Base-by-base conservation (phyloP, 1,140 invertebrate genomes). In the Chironomus tepperi region DNA sequence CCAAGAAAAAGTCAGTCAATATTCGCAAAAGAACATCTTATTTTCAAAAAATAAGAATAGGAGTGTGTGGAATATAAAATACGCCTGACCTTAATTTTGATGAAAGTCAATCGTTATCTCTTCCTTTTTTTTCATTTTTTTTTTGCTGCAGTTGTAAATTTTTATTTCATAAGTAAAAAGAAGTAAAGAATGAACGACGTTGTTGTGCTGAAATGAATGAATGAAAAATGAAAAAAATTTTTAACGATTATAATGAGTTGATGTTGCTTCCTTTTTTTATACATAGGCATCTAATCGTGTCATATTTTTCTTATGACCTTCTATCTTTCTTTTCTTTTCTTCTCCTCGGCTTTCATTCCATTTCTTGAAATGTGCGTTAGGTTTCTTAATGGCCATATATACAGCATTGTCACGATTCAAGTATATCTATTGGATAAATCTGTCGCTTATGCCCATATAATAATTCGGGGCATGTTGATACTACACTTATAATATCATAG, bases 291-390 rank as follows among this genome's bases (percentile, higher is more conserved):
- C 47, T 57, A 57, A 57, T 57, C 47, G 47, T 57, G 47, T 57
- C 47, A 57, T 57, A 57, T 57, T 57, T 57, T 57, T 57, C 47
- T 57, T 57, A 57, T 57, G 47, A 57, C 47, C 47, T 57, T 57
- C 12, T n/a, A n/a, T 57, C 12, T 57, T n/a, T 47, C 43, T 57
- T 57, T 15, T 57, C 47, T 57, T 57, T 57, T 12, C 12, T n/a
- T 57, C n/a, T 57, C 5, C 12, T 57, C 5, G 8, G 12, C 12
- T 15, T 57, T 5, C 15, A 5, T 12, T 57, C 12, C 12, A 57
- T 12, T 47, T 57, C 12, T 57, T 15, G 47, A 57, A 57, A 57
- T 57, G n/a, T 12, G 47, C n/a, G n/a, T 57, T 57, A 57, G n/a
- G n/a, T 57, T 57, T 57, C 47, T 57, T 57, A 12, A 57, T 57